These are phyloP conservation scores for Thamnophis elegans DNA, from an alignment of 2,797 vertebrate genomes.

Conservation along the genomic window DNA sequence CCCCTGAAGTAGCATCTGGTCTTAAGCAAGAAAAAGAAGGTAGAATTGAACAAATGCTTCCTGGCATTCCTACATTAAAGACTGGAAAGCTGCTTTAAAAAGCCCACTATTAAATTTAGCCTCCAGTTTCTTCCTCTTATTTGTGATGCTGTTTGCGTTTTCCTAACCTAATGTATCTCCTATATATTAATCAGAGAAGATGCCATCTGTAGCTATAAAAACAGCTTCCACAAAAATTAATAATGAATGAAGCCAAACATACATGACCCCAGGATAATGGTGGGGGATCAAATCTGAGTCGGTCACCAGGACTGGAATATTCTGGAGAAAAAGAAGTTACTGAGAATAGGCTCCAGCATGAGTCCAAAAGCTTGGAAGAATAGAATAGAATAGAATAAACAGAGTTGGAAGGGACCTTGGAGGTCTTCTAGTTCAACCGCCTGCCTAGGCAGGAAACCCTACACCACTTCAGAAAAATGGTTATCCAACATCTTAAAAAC, in stretches of 20 bases:
- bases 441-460: no score
- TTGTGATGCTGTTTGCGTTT: neutral
- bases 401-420: no score
- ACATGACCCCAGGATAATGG: neutral
- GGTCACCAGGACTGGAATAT: neutral
- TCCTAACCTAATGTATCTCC: neutral
- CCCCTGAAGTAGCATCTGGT: constrained; percentile 29
- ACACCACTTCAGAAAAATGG: no score
- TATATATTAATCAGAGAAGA: neutral
- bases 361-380: neutral
- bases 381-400: no score
- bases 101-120: neutral
- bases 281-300: neutral
- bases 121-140: neutral
- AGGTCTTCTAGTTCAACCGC: no score
- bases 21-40: constrained; percentile 47
- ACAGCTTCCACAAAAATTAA: neutral
- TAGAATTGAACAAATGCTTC: neutral
- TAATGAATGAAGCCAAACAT: neutral
- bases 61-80: neutral
- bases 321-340: neutral
- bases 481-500: no score
- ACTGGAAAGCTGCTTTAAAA: constrained; percentile 7
- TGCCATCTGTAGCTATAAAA: neutral
- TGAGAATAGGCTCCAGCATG: neutral